Conservation (phyloP, 2,797 vertebrate species). For the Zalophus californianus region DNA sequence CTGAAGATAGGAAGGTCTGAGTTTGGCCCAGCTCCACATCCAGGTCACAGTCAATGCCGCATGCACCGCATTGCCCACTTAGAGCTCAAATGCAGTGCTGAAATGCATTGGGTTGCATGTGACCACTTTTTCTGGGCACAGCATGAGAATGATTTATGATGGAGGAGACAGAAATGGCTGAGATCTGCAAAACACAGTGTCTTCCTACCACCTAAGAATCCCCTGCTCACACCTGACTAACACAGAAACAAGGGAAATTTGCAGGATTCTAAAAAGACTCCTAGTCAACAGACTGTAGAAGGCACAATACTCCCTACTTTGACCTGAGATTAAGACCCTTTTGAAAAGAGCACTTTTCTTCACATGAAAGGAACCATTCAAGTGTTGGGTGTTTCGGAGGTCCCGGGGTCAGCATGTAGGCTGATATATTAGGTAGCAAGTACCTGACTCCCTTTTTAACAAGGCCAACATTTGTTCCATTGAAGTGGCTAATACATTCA, state of each 20-base stretch:
- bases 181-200: not conserved
- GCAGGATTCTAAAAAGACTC: not conserved
- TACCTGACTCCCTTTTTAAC: not conserved
- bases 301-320: not conserved
- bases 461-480: not conserved
- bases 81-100: not conserved
- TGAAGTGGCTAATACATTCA: not conserved
- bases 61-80: not conserved
- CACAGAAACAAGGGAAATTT: not conserved
- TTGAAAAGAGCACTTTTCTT: constrained; percentile 41
- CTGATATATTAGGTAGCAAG: not conserved
- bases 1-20: not conserved
- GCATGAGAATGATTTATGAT: not conserved
- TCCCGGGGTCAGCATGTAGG: not conserved
- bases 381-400: not conserved
- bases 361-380: constrained; percentile 19
- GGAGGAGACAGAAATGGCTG: not conserved
- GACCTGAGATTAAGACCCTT: not conserved
- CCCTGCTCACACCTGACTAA: not conserved
- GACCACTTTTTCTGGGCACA: constrained; percentile 20
- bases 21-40: not conserved
- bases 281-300: not conserved
- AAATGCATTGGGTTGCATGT: not conserved
- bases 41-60: constrained; percentile 24
- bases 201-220: not conserved